These are phyloP conservation scores for human (Homo sapiens) DNA, from an alignment of 2,113 vertebrate genomes.

Conservation along the genomic window DNA sequence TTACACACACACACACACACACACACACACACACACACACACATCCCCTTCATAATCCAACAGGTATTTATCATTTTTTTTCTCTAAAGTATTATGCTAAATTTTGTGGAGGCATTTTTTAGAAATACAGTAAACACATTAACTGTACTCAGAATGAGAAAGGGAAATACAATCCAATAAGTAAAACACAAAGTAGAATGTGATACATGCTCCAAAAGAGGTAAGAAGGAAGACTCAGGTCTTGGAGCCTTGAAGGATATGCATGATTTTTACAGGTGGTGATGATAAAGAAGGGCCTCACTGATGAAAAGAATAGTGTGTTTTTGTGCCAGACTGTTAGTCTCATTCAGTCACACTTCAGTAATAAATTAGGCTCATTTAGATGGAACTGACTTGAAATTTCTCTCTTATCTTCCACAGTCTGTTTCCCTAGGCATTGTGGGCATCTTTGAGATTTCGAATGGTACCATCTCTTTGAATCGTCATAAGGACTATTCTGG, in stretches of 20 bases:
- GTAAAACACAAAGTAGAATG: neutral
- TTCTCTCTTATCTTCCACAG: neutral
- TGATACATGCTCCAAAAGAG: neutral
- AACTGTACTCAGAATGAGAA: neutral
- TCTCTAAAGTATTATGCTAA: neutral
- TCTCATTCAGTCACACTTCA: neutral
- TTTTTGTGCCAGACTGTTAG: neutral
- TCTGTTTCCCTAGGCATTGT: neutral
- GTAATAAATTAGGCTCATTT: neutral
- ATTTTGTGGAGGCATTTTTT: conserved; percentile 15
- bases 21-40: too few species aligned
- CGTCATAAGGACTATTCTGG: neutral
- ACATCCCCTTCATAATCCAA: neutral
- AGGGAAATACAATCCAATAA: neutral
- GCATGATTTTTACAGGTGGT: neutral
- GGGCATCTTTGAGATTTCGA: neutral
- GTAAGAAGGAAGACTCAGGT: neutral
- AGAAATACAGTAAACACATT: neutral
- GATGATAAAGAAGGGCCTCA: neutral
- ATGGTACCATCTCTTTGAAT: neutral
- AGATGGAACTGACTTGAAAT: neutral
- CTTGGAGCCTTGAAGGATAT: neutral
- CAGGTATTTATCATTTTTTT: neutral
- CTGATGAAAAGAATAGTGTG: neutral
- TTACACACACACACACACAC: neutral